A percentile compares a stretch with the other conserved stretches of the same genome.
Conservation (phyloP, 2,113 vertebrate genomes). For the rat (Rattus norvegicus) region GRCr8 NC_086032.1:82837001-82837500, state of each 20-base stretch:
- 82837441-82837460: not conserved
- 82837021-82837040: rapidly evolving
- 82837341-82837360: too few species aligned
- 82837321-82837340: not conserved
- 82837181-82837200: not conserved
- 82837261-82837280: not conserved
- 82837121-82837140: not conserved
- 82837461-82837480: not conserved
- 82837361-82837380: not conserved
- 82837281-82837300: not conserved
- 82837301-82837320: not conserved
- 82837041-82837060: not conserved
- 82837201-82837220: not conserved
- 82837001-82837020: not conserved
- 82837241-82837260: not conserved
- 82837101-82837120: too few species aligned
- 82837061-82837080: not conserved
- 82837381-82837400: not conserved
- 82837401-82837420: not conserved
- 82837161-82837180: not conserved
- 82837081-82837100: not conserved
- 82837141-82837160: not conserved
- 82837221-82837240: not conserved
- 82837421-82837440: not conserved
- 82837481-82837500: not conserved